Conservation (phyloP, 2,888 invertebrate genomes). For the Synergus gifuensis region DNA sequence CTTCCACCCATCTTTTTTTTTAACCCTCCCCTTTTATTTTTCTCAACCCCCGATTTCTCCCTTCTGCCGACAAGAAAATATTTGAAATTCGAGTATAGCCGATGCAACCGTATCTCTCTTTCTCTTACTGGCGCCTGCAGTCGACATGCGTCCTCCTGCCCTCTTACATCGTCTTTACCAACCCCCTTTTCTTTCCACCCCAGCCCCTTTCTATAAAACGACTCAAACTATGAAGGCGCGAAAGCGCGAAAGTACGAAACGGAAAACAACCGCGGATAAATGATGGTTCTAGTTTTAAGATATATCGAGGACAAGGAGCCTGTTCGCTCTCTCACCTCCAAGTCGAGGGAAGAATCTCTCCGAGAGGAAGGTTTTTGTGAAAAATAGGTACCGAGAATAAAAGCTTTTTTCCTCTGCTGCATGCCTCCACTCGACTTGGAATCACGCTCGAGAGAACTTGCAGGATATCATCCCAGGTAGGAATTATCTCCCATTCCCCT, state of each 20-base stretch:
- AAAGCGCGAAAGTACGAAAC: conserved; percentile 53
- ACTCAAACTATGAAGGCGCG: conserved; percentile 47
- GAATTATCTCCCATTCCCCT: no score
- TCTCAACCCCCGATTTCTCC: background rate
- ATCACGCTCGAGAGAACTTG: conserved; percentile 5
- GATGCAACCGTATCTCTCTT: conserved; percentile 32
- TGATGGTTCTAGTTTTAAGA: conserved; percentile 57
- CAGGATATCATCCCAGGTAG: background rate
- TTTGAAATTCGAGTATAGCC: conserved; percentile 44
- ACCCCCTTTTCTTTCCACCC: background rate
- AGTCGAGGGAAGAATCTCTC: background rate
- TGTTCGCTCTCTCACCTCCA: conserved; percentile 33
- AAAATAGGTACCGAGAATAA: background rate
- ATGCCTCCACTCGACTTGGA: background rate
- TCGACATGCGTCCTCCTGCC: conserved; percentile 39
- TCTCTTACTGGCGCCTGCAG: conserved; percentile 45
- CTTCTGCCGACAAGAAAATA: conserved; percentile 36
- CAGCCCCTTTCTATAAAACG: conserved; percentile 42
- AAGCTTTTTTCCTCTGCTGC: background rate
- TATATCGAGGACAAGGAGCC: conserved; percentile 51
- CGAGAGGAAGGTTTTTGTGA: background rate
- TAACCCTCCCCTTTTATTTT: conserved; percentile 5
- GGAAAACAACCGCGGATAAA: conserved; percentile 59
- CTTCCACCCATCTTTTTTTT: conserved; percentile 16
- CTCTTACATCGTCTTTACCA: conserved; percentile 17